Evolutionary conservation across 2,888 invertebrate genomes (phyloP), one percentile per base, ranked within the genome.

Genomic region (Scaptodrosophila latifasciaeformis): DNA sequence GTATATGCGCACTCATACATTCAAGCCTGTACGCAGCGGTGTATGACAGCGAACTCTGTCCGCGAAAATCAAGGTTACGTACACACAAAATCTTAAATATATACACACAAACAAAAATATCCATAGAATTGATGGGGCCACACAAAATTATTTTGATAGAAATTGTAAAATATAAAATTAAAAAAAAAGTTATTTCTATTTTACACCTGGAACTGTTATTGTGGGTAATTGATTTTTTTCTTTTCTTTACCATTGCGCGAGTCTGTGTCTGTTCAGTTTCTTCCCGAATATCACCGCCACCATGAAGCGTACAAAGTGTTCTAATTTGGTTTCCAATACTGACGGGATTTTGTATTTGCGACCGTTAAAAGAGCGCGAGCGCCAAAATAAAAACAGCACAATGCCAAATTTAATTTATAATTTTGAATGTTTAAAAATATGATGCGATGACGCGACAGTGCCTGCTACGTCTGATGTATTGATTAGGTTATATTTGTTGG

Each of bases 241-340:
- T 54, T 31, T 13, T 37, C 37, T 76, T 84, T 85, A 85, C 84
- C 84, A 85, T 85, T 69, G 74, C 79, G 64, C 75, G 70, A 67
- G 72, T 62, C 70, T 76, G 67, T 61, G 59, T 63, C 58, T 60
- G 74, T 65, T 65, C 51, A 34, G 43, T 31, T 52, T 79, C 72
- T 75, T 80, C 77, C 69, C 74, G 70, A 77, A 81, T n/a, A n/a
- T n/a, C 72, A 80, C 72, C 84, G 83, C 85, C 84, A 85, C 84
- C 82, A 70, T 81, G 83, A 77, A 83, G 64, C 68, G 79, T 75
- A 65, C 79, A 83, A 72, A 83, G 67, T 70, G 81, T 76, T 84
- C 85, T 85, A 68, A 84, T 71, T 62, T 75, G 71, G 59, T 82
- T 81, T 72, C 85, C 85, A 80, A 82, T 82, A 63, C 69, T 81